Conservation (phyloP, 2,888 invertebrate genomes). For the Phortica okadai region DNA sequence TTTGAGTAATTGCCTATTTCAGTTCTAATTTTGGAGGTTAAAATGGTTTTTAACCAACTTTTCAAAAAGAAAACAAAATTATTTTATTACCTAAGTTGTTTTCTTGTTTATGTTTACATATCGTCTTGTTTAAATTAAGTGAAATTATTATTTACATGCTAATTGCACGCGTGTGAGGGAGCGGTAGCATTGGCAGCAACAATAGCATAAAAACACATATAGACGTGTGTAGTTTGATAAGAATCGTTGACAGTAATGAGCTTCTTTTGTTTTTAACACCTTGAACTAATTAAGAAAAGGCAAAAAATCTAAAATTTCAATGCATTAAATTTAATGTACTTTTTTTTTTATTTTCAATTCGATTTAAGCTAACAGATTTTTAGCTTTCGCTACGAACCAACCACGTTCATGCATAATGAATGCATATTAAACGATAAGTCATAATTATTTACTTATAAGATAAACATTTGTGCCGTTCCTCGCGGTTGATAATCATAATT, state of each 20-base stretch:
- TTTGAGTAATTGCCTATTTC: background rate
- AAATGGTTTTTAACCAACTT: background rate
- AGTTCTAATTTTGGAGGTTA: background rate
- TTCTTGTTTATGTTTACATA: conserved; percentile 7
- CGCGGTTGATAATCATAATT: conserved; percentile 1
- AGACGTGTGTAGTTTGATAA: conserved; percentile 16
- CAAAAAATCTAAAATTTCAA: background rate
- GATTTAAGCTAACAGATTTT: background rate
- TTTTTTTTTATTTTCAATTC: background rate
- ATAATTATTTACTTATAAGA: conserved; percentile 3
- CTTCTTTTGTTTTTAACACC: background rate
- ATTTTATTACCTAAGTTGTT: background rate
- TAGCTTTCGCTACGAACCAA: background rate
- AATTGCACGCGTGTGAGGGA: conserved; percentile 1
- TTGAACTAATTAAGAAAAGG: background rate
- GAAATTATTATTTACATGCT: conserved; percentile 26
- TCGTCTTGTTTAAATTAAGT: background rate
- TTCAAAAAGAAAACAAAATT: background rate
- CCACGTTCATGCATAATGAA: background rate
- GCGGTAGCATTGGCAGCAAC: background rate
- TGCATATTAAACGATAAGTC: background rate
- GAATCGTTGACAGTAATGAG: background rate
- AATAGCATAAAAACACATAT: background rate
- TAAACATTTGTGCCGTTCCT: background rate
- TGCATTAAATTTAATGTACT: too few relatives aligned